Conservation (phyloP, 2,113 vertebrate species). For the Hemibagrus wyckioides region DNA sequence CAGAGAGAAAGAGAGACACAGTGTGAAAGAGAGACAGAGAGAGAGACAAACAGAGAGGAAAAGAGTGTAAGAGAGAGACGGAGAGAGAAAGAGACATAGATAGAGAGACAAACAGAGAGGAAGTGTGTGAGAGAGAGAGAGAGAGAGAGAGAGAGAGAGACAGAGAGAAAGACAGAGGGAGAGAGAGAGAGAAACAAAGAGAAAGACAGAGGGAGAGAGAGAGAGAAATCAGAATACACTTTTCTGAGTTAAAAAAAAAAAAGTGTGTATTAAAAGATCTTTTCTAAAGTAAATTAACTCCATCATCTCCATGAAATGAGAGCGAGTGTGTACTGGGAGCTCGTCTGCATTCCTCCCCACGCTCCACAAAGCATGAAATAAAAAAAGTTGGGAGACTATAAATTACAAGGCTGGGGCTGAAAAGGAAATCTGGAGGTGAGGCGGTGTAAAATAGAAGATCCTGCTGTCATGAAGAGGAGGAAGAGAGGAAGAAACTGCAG, state of each 20-base stretch:
- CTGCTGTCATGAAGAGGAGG: neutral
- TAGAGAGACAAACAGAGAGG: no score
- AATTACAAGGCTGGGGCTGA: neutral
- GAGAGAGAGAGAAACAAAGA: neutral
- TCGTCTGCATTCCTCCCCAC: neutral
- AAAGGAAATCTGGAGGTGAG: neutral
- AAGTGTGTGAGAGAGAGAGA: no score
- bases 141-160: neutral
- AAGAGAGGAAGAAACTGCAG: neutral
- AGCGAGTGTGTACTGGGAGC: conserved; percentile 64
- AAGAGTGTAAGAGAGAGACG: no score
- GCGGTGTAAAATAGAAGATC: neutral
- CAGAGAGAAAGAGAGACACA: neutral
- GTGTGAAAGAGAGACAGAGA: neutral
- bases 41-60: no score
- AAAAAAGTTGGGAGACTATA: neutral
- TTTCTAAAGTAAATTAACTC: conserved; percentile 61
- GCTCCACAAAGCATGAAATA: conserved; percentile 28
- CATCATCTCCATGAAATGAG: conserved; percentile 71
- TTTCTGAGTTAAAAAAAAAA: neutral
- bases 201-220: neutral
- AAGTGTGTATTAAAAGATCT: conserved; percentile 33
- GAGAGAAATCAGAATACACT: neutral
- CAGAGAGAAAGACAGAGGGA: neutral
- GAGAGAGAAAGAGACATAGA: no score